These are phyloP conservation scores for Chalcosyrphus nemorum DNA, from an alignment of 2,888 invertebrate species.

Conservation along the genomic window DNA sequence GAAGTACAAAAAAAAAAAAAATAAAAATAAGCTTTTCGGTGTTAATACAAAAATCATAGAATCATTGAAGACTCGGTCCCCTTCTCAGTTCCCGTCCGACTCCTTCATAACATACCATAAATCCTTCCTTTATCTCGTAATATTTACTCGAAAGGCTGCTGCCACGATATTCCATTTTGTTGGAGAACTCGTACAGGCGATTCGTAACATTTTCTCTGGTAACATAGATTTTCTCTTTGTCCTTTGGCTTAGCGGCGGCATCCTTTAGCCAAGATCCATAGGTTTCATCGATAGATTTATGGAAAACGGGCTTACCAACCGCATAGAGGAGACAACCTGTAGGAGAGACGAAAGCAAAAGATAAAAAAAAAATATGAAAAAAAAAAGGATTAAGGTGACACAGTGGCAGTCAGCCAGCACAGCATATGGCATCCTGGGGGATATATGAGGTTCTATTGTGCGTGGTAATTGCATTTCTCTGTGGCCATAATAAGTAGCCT, in stretches of 20 bases:
- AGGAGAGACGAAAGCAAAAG: neutral
- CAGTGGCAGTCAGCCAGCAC: slow-evolving; percentile 11
- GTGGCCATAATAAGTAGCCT: slow-evolving; percentile 31
- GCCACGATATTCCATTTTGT: slow-evolving; percentile 87
- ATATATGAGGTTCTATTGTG: slow-evolving; percentile 63
- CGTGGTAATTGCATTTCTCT: slow-evolving; percentile 67
- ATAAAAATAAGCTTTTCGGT: no score
- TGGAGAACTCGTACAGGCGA: slow-evolving; percentile 89
- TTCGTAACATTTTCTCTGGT: slow-evolving; percentile 90
- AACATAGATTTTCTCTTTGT: slow-evolving; percentile 90
- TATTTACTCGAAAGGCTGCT: slow-evolving; percentile 83
- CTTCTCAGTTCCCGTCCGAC: no score
- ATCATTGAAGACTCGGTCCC: slow-evolving; percentile 1
- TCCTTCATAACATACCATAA: slow-evolving; percentile 79
- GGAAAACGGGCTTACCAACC: slow-evolving; percentile 96
- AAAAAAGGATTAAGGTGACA: slow-evolving; percentile 64
- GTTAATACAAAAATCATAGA: slow-evolving; percentile 36
- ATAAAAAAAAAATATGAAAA: slow-evolving; percentile 50
- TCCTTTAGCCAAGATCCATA: slow-evolving; percentile 95
- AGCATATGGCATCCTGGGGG: slow-evolving; percentile 25
- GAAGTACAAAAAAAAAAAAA: slow-evolving; percentile 2
- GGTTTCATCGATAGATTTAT: slow-evolving; percentile 88
- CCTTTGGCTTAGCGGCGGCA: slow-evolving; percentile 79
- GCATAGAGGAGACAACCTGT: slow-evolving; percentile 94
- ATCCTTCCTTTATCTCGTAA: slow-evolving; percentile 80